These are phyloP conservation scores for Zosterops hypoxanthus DNA, from an alignment of 2,113 vertebrate species.

Conservation along the genomic window DNA sequence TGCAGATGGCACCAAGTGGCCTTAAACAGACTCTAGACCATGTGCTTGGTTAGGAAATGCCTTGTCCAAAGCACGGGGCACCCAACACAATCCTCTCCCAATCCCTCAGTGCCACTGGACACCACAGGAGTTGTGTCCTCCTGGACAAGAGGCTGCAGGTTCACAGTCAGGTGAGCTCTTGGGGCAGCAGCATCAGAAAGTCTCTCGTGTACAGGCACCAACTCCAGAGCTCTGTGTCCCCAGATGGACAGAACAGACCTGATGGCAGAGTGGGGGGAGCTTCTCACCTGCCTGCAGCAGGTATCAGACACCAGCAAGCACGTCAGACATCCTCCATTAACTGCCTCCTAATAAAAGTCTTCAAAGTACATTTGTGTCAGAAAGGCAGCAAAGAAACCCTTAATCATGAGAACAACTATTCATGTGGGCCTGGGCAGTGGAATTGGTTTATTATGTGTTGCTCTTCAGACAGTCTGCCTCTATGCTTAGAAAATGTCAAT, in stretches of 20 bases:
- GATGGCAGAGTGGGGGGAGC: not conserved
- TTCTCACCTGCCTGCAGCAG: not conserved
- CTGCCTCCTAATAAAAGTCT: not conserved
- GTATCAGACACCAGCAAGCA: not conserved
- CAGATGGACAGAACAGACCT: not conserved
- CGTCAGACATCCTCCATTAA: not conserved
- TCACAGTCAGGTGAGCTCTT: not conserved
- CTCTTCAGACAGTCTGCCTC: slow-evolving; percentile 19
- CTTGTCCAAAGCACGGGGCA: not conserved
- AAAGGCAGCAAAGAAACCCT: slow-evolving; percentile 29
- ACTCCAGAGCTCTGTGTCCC: not conserved
- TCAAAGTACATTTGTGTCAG: not conserved
- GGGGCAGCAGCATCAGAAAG: not conserved
- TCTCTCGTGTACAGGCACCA: not conserved
- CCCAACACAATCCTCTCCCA: not conserved
- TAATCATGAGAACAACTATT: not conserved
- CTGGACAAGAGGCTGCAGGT: not conserved
- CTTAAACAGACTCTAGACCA: not conserved
- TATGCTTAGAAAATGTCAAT: slow-evolving; percentile 36
- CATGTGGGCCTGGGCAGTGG: slow-evolving; percentile 12
- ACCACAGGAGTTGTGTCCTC: not conserved
- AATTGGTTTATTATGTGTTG: slow-evolving; percentile 33
- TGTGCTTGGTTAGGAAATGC: not conserved
- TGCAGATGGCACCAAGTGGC: not conserved
- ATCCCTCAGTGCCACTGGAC: not conserved